Conservation (phyloP, 2,888 invertebrate species). For the Coenonympha glycerion region DNA sequence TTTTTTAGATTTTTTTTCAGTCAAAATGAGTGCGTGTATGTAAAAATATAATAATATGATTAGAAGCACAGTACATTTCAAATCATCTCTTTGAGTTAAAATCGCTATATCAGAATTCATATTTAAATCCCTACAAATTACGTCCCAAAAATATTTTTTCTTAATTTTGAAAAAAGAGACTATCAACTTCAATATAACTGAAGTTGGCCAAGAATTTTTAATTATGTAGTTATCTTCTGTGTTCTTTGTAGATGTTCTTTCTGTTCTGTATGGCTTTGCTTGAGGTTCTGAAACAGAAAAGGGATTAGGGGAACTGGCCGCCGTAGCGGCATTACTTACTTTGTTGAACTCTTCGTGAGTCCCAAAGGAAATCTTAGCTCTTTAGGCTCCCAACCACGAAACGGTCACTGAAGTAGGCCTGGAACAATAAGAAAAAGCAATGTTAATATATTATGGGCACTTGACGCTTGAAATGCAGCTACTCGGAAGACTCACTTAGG, state of each 20-base stretch:
- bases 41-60: neutral
- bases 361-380: slow-evolving; percentile 69
- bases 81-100: neutral
- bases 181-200: neutral
- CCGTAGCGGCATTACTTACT: slow-evolving; percentile 57
- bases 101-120: neutral
- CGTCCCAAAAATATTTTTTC: neutral
- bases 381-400: slow-evolving; percentile 65
- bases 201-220: neutral
- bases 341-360: slow-evolving; percentile 71
- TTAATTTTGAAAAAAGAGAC: neutral
- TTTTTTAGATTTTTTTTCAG: neutral
- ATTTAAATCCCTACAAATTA: neutral
- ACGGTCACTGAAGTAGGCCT: slow-evolving; percentile 63
- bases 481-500: too few species aligned
- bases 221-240: neutral
- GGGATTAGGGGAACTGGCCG: slow-evolving; percentile 33
- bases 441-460: neutral
- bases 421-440: slow-evolving; percentile 47
- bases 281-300: slow-evolving; percentile 53
- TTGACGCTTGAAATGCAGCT: too few species aligned
- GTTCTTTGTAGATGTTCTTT: slow-evolving; percentile 6
- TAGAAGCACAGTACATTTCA: neutral
- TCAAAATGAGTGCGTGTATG: slow-evolving; percentile 7
- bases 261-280: slow-evolving; percentile 15